Percentiles rank a stretch among this genome's conserved stretches.
Evolutionary conservation across 2,113 vertebrate genomes (phyloP).

Genomic region (Lichenostomus cassidix): DNA sequence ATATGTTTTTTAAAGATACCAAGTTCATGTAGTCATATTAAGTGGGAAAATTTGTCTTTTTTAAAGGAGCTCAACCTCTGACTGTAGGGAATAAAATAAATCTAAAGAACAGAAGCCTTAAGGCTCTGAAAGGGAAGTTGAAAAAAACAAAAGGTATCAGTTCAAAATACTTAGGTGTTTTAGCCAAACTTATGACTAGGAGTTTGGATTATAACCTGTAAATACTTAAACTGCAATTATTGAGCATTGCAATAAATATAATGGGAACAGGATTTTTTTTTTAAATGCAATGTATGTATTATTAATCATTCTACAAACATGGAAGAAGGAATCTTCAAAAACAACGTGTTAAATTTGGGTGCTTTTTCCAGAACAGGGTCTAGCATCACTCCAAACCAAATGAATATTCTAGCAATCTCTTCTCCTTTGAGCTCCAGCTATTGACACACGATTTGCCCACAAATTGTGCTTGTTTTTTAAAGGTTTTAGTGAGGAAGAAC

Average conservation of each 20-base stretch:
- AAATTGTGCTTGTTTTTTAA: conserved; percentile 52
- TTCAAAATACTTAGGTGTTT: neutral
- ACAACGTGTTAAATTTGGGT: neutral
- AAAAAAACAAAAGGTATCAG: neutral
- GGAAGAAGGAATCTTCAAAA: neutral
- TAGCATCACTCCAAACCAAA: neutral
- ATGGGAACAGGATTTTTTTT: neutral
- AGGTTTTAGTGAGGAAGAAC: neutral
- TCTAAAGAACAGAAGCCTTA: neutral
- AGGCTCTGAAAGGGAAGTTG: neutral
- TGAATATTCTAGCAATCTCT: neutral
- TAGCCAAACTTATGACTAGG: neutral
- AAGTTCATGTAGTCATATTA: neutral
- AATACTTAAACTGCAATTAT: neutral
- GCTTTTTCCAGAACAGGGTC: neutral
- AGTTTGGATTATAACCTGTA: neutral
- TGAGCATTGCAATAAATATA: neutral
- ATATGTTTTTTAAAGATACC: neutral
- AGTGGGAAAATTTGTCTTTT: neutral
- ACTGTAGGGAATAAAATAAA: neutral
- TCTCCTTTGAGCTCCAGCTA: neutral
- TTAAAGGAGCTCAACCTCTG: neutral
- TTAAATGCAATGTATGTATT: neutral
- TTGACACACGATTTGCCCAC: conserved; percentile 17
- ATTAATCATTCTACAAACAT: neutral